Base-by-base conservation (phyloP, 2,113 vertebrate species). In the Phaethon lepturus region DNA sequence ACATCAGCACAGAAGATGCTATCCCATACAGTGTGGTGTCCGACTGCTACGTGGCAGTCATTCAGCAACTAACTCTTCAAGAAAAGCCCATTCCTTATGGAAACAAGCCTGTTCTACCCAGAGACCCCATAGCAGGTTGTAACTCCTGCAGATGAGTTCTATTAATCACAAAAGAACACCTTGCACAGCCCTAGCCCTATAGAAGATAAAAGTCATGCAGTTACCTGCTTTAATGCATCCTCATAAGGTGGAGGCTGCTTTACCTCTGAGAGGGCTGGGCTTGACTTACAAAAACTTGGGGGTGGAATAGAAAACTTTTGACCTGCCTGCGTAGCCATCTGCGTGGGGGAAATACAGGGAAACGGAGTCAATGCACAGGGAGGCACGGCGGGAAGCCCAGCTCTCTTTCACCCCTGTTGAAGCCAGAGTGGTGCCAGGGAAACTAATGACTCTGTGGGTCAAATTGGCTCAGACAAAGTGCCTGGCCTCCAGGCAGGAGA, bases 211-310 rank as follows among this genome's bases (percentile, higher is more conserved):
- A 82, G 62, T 19, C 72, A 74, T 60, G 59, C 22, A 26, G 89
- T 97, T 99, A 99, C 99, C 99, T 99, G 99, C 97, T 99, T 99
- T 74, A 99, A 98, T 98, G 99, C 99, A 98, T 99, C 99, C 98
- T 99, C 99, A 97, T 99, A 99, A 97, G 99, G 98, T 83, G 99
- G 99, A 97, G 99, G 99, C 98, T 99, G 99, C 97, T 99, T 99
- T 98, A 98, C 96, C 96, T 99, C 98, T 95, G 98, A 98, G 97
- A 98, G 98, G 92, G 98, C 96, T 97, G 98, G 98, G 93, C 97
- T 98, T 98, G 99, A 98, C 97, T 99, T 99, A 98, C 98, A 98
- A 98, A 99, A 99, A 96, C 97, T 98, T 93, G 98, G 97, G 98
- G 98, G 96, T 92, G 98, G 97, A 98, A 98, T 95, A 97, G 98